A percentile compares a stretch with the other conserved stretches of the same genome.
Conservation (phyloP, 2,113 vertebrate species). For the Coptodon bakossiorum region DNA sequence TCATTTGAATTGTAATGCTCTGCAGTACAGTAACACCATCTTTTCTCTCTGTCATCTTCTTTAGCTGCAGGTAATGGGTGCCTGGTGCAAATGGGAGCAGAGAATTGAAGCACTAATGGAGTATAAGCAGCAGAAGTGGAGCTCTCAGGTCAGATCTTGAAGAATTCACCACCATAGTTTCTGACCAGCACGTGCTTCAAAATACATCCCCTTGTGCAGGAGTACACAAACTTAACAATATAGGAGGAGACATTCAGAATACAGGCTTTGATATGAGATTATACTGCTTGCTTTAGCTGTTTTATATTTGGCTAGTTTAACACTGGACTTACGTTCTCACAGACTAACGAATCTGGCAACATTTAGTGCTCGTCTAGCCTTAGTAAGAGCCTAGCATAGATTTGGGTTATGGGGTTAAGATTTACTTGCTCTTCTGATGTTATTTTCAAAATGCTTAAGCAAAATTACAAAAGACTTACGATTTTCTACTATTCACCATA, state of each 20-base stretch:
- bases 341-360: not conserved
- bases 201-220: not conserved
- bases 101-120: not conserved
- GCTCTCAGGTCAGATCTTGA: slow-evolving; percentile 4
- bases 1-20: not conserved
- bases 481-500: not conserved
- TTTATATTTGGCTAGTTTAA: not conserved
- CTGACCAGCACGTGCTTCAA: not conserved
- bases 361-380: not conserved
- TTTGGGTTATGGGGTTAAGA: not conserved
- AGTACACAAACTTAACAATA: not conserved
- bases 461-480: not conserved
- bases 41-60: not conserved
- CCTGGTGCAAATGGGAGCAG: not conserved
- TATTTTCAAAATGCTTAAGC: not conserved
- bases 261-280: too few species aligned
- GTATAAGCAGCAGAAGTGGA: not conserved
- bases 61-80: not conserved
- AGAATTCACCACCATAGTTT: not conserved
- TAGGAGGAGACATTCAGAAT: not conserved
- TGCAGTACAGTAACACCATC: not conserved
- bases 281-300: not conserved
- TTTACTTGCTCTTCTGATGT: not conserved
- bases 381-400: not conserved
- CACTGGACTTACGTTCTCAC: not conserved